phyloP scores from a whole-genome alignment of 2,113 vertebrate species.

The Oxyura jamaicensis region DNA sequence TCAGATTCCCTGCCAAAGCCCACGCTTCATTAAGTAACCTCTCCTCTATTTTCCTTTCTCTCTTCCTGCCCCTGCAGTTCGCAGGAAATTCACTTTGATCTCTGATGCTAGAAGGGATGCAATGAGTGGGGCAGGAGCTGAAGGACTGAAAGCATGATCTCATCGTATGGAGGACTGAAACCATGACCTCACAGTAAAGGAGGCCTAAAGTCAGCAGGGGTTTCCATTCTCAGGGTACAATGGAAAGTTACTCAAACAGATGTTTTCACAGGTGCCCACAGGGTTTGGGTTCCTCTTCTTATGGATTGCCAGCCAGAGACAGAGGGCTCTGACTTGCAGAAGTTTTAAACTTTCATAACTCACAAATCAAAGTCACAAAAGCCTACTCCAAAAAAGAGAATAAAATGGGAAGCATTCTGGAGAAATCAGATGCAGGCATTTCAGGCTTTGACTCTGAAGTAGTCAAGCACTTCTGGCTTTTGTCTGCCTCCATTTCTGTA shows the following conservation, averaged over 20 bases:
- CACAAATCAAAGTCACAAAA: not conserved
- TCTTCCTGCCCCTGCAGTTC: not conserved
- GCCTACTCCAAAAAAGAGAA: not conserved
- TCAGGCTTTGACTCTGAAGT: not conserved
- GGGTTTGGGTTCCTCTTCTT: conserved; percentile 15
- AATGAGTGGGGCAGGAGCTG: not conserved
- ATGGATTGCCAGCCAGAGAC: not conserved
- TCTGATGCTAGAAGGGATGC: not conserved
- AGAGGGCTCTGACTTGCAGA: not conserved
- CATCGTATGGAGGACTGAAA: not conserved
- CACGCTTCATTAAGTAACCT: not conserved
- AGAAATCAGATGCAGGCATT: not conserved
- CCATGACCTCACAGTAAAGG: not conserved
- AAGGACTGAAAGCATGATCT: not conserved
- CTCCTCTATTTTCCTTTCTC: not conserved
- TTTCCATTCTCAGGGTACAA: not conserved
- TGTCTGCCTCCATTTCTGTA: not conserved
- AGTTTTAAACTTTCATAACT: not conserved
- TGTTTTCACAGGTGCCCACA: not conserved
- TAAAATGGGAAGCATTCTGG: not conserved
- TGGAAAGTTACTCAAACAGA: conserved; percentile 22
- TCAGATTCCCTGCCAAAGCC: not conserved
- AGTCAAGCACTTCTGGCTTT: not conserved
- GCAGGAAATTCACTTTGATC: not conserved
- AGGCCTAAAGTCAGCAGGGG: not conserved